Conservation (phyloP, 1,140 invertebrate genomes). For the Diprion similis region DNA sequence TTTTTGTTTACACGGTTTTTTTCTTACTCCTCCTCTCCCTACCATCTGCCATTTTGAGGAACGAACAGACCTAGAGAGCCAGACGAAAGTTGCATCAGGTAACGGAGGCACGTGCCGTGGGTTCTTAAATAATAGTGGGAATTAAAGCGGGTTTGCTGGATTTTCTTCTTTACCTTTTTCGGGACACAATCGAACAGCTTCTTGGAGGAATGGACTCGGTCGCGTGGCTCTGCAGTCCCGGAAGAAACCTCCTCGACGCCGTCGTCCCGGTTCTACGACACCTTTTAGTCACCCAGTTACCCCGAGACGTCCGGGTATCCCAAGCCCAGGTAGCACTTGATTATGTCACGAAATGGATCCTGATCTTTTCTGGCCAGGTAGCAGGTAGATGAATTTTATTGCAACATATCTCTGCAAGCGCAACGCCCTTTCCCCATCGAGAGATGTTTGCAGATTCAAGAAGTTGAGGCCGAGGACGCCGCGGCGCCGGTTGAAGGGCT, state of each 20-base stretch:
- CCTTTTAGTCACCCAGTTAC: constrained; percentile 42
- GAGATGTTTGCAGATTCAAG: neutral
- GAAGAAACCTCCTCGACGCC: constrained; percentile 19
- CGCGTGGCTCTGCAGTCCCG: constrained; percentile 32
- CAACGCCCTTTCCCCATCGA: neutral
- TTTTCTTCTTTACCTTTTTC: constrained; percentile 33
- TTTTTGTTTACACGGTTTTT: neutral
- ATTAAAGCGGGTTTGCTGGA: constrained; percentile 40
- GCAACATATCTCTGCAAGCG: constrained; percentile 47
- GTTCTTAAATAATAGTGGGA: constrained; percentile 49
- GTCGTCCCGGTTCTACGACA: constrained; percentile 33
- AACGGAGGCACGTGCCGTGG: constrained; percentile 41
- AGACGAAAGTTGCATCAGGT: constrained; percentile 19
- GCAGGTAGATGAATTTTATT: constrained; percentile 45
- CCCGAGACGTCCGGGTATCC: constrained; percentile 6
- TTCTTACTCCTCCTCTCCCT: neutral
- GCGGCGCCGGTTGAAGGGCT: neutral
- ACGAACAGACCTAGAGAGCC: neutral
- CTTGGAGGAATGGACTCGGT: constrained; percentile 29
- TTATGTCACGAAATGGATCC: constrained; percentile 32
- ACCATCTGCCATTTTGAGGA: neutral
- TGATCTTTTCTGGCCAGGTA: constrained; percentile 32
- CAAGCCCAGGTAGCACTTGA: constrained; percentile 23
- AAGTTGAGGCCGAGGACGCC: neutral
- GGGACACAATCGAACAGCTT: constrained; percentile 24